Conservation (phyloP, 2,888 invertebrate genomes). For the Drosophila pullipes region DNA sequence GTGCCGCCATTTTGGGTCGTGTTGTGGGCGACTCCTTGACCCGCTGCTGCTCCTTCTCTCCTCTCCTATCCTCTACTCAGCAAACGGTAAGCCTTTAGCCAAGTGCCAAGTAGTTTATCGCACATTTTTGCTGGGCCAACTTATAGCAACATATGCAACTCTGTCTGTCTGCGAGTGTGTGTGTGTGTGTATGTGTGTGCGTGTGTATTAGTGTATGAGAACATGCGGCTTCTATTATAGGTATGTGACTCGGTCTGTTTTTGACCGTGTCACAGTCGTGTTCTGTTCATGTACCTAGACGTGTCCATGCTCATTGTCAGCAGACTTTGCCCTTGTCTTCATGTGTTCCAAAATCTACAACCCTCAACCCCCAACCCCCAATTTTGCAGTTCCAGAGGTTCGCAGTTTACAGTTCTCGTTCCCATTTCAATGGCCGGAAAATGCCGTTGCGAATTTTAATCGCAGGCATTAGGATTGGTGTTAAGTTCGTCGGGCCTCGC, state of each 20-base stretch:
- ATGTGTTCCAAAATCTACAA: neutral
- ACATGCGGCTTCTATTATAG: conserved; percentile 58
- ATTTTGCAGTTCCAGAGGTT: neutral
- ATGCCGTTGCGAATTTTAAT: conserved; percentile 70
- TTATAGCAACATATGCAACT: conserved; percentile 71
- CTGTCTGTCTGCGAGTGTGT: conserved; percentile 1
- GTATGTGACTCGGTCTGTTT: conserved; percentile 39
- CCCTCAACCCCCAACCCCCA: neutral
- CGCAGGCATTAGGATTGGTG: conserved; percentile 78
- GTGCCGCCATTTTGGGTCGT: conserved; percentile 37
- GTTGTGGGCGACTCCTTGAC: conserved; percentile 50
- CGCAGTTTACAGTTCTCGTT: conserved; percentile 6
- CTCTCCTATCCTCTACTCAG: neutral
- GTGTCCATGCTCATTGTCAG: conserved; percentile 39
- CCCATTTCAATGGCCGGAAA: conserved; percentile 31
- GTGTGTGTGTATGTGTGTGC: conserved; percentile 17
- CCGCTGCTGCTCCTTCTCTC: conserved; percentile 7
- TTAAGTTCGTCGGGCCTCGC: conserved; percentile 58
- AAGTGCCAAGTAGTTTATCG: conserved; percentile 74
- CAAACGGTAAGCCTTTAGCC: conserved; percentile 31
- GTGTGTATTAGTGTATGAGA: conserved; percentile 23
- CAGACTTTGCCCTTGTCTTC: conserved; percentile 21
- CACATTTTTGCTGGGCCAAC: conserved; percentile 65
- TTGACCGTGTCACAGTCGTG: conserved; percentile 57
- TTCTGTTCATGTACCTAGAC: conserved; percentile 54